phyloP scores from a whole-genome alignment of 2,113 vertebrate genomes.

The Oreotrochilus melanogaster region DNA sequence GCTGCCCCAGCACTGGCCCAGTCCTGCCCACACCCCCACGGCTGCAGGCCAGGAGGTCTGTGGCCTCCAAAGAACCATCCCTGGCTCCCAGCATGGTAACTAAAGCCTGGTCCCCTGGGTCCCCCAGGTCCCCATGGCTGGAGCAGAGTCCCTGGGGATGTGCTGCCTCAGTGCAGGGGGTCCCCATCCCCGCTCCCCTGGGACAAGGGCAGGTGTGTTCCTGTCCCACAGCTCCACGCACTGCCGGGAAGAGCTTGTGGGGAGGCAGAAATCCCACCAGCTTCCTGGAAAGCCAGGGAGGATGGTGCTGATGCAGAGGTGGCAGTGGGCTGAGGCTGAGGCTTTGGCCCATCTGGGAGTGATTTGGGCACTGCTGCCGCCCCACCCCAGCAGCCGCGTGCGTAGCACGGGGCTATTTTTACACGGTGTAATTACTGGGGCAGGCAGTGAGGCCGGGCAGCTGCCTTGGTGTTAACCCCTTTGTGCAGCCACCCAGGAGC shows the following conservation, averaged over 20 bases:
- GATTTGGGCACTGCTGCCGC: slow-evolving; percentile 55
- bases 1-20: background rate
- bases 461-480: background rate
- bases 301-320: fast-evolving
- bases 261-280: background rate
- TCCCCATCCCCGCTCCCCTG: fast-evolving
- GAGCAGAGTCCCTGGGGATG: background rate
- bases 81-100: background rate
- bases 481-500: background rate
- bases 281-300: background rate
- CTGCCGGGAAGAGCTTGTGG: background rate
- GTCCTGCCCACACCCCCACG: background rate
- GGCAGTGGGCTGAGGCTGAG: background rate
- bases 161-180: fast-evolving
- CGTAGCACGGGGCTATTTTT: slow-evolving; percentile 63
- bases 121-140: background rate
- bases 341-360: slow-evolving; percentile 71
- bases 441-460: background rate
- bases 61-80: background rate
- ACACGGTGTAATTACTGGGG: slow-evolving; percentile 59
- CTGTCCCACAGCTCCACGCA: background rate
- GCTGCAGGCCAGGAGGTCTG: background rate
- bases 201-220: fast-evolving
- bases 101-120: background rate
- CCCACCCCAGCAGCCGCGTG: background rate